Base-by-base conservation (phyloP, 92 coral and sea anemone species). In the Blastomussa wellsi region DNA sequence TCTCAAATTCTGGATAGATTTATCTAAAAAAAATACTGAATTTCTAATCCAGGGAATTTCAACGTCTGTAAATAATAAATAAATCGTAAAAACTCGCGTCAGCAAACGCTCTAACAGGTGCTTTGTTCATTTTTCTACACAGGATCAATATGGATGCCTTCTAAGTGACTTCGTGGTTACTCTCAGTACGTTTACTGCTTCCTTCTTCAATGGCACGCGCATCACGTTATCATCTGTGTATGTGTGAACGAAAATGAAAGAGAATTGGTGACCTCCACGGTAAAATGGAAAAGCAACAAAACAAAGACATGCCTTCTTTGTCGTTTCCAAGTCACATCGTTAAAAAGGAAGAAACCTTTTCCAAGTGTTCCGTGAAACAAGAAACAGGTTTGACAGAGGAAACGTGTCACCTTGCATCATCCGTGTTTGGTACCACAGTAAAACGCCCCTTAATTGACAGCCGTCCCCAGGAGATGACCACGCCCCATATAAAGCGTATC, bases 401-500 rank as follows among this genome's bases (percentile, higher is more conserved):
- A 4, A 55, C 31, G 7, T 22, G 57, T 31, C 48, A 57, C 4
- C 31, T 2, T 42, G 42, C 29, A 49, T 80, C 84, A 11, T 5
- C 73, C 37, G 17, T 15, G 73, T 49, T 24, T 28, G 39, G 39
- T 14, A 38, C 29, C 28, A n/a, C 76, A 51, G 29, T 20, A 14
- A 79, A 79, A 42, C 37, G 37, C 35, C 38, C 39, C 55, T 37
- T 39, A 53, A 60, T 39, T 62, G 55, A 60, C 35, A 64, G 53
- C 36, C n/a, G n/a, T n/a, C 38, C 14, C 20, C n/a, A 39, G 1
- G 83, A 48, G 32, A 24, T 55, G 53, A 52, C 16, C 68, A 53
- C 48, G 36, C 51, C 69, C 78, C 31, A 11, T 12, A 32, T 26
- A 6, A 80, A 82, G 53, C 86, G 86, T 12, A 33, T 69, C 38